Base-by-base conservation (phyloP, 1,140 invertebrate species). In the Diachasmimorpha longicaudata region DNA sequence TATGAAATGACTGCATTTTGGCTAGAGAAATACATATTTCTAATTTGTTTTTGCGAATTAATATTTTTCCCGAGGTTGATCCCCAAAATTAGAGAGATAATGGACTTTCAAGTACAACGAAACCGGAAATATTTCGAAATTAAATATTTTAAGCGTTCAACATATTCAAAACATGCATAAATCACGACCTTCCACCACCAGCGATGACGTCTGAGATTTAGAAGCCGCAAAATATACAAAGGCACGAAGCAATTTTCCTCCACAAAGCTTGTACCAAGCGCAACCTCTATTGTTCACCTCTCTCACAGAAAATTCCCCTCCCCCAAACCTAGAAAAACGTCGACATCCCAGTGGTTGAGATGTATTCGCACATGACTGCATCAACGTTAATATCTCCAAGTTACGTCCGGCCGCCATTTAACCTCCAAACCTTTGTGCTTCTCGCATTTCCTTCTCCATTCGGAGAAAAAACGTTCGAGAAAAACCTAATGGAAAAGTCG, bases 171-270 rank as follows among this genome's bases (percentile, higher is more conserved):
- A 31, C 31, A 31, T 31, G 2, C 31, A 31, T 31, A 31, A 31
- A 31, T 31, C 31, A 31, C 2, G 31, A 31, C 31, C 31, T 31
- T 31, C 31, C 31, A 31, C 31, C 31, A 21, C 9, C 6, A 16
- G 10, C 6, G 19, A 31, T 66, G 82, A 84, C 80, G 80, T 83
- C 82, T 84, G 83, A 84, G 83, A 85, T 84, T 85, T 81, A 80
- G 83, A 84, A 85, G 81, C 85, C 84, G 75, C 80, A 84, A 85
- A 84, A 85, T 39, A 5, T 84, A 85, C 83, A 84, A 86, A 85
- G 83, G 82, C 82, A 23, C 36, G 78, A 82, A 84, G 84, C 82
- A 83, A 84, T 85, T 84, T 83, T 79, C 81, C 81, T 72, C 75
- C 75, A 84, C 81, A 85, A 84, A 83, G 82, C 79, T 55, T 42